Conservation (phyloP, 2,797 vertebrate species). For the Lepilemur ruficaudatus region DNA sequence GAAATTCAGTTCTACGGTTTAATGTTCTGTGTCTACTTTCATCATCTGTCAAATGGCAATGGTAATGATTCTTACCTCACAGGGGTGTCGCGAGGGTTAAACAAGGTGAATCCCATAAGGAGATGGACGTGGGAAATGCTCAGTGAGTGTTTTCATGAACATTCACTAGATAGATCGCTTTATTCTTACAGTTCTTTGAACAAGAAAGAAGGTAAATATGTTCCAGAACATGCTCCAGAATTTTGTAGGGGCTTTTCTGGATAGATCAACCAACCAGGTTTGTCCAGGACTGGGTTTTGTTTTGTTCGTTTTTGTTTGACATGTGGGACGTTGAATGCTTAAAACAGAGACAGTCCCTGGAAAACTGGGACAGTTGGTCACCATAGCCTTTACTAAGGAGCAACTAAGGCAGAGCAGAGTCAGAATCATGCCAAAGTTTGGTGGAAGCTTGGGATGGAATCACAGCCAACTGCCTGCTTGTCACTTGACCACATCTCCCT, state of each 20-base stretch:
- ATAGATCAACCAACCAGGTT: neutral
- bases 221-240: neutral
- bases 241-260: neutral
- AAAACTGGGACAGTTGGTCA: accelerated
- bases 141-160: neutral
- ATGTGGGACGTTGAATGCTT: neutral
- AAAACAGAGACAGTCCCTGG: neutral
- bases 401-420: neutral
- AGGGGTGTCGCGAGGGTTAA: neutral
- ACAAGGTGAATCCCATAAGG: neutral
- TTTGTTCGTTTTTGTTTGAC: neutral
- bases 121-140: neutral
- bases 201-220: neutral
- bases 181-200: neutral
- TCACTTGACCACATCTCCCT: neutral
- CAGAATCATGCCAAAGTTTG: neutral
- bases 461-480: neutral
- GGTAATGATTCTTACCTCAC: neutral
- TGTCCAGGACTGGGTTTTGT: neutral
- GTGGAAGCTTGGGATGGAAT: neutral
- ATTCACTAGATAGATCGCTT: neutral
- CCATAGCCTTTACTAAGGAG: neutral
- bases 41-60: neutral
- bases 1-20: neutral
- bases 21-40: neutral